Conservation (phyloP, 2,888 invertebrate genomes). For the Sminthurides aquaticus region DNA sequence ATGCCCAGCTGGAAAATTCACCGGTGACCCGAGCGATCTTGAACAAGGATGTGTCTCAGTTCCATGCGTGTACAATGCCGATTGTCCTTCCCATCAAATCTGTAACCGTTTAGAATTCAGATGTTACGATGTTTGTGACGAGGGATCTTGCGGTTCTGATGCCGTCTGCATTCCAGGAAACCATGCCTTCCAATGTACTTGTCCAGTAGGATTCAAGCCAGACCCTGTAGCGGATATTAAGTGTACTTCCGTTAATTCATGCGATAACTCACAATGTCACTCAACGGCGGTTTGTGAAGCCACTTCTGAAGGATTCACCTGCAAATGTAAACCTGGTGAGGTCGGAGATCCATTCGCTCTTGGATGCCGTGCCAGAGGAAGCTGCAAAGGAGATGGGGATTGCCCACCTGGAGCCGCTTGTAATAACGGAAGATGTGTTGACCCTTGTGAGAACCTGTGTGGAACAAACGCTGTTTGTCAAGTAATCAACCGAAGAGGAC, state of each 20-base stretch:
- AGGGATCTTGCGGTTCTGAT: conserved; percentile 74
- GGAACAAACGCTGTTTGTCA: conserved; percentile 74
- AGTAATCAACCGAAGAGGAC: conserved; percentile 60
- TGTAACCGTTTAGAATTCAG: conserved; percentile 76
- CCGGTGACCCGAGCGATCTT: conserved; percentile 73
- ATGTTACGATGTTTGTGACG: conserved; percentile 71
- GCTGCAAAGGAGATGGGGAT: conserved; percentile 65
- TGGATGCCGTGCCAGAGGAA: conserved; percentile 71
- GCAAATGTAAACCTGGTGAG: conserved; percentile 68
- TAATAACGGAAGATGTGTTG: conserved; percentile 61
- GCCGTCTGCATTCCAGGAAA: conserved; percentile 81
- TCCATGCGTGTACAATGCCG: conserved; percentile 77
- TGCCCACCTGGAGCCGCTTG: conserved; percentile 71
- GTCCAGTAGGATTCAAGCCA: conserved; percentile 69
- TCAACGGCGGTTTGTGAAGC: conserved; percentile 60
- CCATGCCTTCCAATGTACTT: conserved; percentile 73
- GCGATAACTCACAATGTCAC: conserved; percentile 46
- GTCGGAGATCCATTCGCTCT: conserved; percentile 66
- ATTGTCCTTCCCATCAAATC: conserved; percentile 69
- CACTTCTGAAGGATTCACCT: conserved; percentile 63
- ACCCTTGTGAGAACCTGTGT: conserved; percentile 73
- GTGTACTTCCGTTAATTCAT: conserved; percentile 54
- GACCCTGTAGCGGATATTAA: conserved; percentile 78
- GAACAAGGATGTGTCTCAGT: conserved; percentile 65
- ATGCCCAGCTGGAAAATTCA: conserved; percentile 77